Evolutionary conservation across 1,140 invertebrate genomes (phyloP).

Genomic region (Chymomyza costata): DNA sequence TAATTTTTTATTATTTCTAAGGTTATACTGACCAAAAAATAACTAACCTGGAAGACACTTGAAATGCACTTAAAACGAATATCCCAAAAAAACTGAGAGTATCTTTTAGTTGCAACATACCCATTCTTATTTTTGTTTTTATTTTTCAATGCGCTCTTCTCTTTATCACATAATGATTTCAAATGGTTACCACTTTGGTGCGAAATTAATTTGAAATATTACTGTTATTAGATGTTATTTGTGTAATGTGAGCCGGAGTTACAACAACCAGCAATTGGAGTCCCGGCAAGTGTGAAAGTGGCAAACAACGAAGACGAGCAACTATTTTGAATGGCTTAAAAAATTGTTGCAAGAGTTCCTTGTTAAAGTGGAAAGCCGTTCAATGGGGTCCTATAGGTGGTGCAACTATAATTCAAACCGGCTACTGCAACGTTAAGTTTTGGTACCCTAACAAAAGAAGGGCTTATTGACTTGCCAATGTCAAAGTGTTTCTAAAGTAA

Average conservation of each 20-base stretch:
- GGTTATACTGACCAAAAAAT: no score
- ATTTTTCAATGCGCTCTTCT: slow-evolving; percentile 2
- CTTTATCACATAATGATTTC: slow-evolving; percentile 67
- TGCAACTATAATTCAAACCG: no score
- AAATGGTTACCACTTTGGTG: slow-evolving; percentile 41
- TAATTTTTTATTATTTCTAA: no score
- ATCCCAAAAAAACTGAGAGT: background rate
- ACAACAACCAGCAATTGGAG: slow-evolving; percentile 18
- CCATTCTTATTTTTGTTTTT: background rate
- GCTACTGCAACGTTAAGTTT: no score
- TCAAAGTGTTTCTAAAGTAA: no score
- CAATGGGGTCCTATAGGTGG: no score
- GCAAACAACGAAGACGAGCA: slow-evolving; percentile 1
- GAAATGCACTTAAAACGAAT: background rate
- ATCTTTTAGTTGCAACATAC: background rate
- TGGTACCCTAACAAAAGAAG: no score
- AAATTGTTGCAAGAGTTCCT: background rate
- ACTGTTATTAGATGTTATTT: slow-evolving; percentile 65
- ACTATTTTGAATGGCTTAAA: background rate
- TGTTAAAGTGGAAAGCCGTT: background rate
- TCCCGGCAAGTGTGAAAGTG: slow-evolving; percentile 1
- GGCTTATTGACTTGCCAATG: no score
- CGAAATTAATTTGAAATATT: slow-evolving; percentile 70
- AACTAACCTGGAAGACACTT: no score
- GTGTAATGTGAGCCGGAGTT: slow-evolving; percentile 30